Evolutionary conservation across 2,113 vertebrate genomes (phyloP), one percentile per base, ranked within the genome.

Genomic region (Osmerus mordax): DNA sequence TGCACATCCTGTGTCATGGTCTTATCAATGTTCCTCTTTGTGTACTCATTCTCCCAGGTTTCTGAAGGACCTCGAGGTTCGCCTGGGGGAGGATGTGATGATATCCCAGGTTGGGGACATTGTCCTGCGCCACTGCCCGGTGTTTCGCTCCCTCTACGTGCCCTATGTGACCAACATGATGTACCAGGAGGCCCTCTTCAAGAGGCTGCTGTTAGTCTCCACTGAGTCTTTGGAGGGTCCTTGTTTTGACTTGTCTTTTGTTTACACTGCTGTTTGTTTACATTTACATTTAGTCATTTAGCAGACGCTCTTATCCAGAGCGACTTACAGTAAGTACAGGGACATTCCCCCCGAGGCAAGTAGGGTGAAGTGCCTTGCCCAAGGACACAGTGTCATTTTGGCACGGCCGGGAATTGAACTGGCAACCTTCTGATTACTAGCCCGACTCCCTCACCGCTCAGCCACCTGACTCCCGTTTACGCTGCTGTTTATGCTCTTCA

Each of bases 151-250:
- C 0, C 90, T 89, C 64, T 94, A 94, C 19, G 87, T 92, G 65
- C 92, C 92, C 0, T 95, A 95, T 51, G 85, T 95, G 70, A 94
- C 87, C 2, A 94, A 94, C 83, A 93, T 94, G 90, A 92, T 90
- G 90, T 94, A 92, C 82, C 93, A 94, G 75, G 92, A 94, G 78
- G 77, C 82, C 8, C 85, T 93, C 0, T 28, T 93, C 75, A 81
- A 82, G 4, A 86, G 86, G 58, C 89, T 93, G 60, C 67, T 88
- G 93, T 94, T 72, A 83, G 93, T 79, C 13, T 19, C 13, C 16
- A 9, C 16, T 6, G 9, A 14, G n/a, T 70, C 2, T 5, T 16
- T 18, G 36, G 7, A 54, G 3, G 32, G 23, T 63, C 12, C 15
- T 55, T 16, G n/a, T 13, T 60, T 7, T 47, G 21, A 25, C 19